These are phyloP conservation scores for Corythoichthys intestinalis DNA, from an alignment of 2,113 vertebrate species.

Conservation along the genomic window DNA sequence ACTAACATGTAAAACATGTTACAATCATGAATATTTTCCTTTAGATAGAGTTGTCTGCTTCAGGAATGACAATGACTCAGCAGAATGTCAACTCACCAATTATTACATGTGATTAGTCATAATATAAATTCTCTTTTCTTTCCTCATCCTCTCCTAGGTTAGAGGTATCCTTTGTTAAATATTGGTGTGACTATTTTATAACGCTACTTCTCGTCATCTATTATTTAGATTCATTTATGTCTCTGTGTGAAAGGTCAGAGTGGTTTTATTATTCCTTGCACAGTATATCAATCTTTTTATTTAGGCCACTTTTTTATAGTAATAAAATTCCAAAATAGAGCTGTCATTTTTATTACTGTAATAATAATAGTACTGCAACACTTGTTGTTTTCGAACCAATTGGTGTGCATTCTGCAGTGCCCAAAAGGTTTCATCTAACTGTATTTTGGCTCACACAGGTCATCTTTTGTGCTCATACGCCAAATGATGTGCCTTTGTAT, in stretches of 20 bases:
- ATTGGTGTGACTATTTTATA: too few relatives aligned
- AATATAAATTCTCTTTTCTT: too few relatives aligned
- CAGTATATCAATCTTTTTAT: neutral
- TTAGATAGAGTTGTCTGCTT: too few relatives aligned
- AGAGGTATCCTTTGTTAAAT: too few relatives aligned
- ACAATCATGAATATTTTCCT: too few relatives aligned
- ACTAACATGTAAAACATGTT: too few relatives aligned
- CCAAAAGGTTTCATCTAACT: constrained; percentile 2
- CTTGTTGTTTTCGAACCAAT: neutral
- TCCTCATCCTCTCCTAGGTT: too few relatives aligned
- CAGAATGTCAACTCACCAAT: too few relatives aligned
- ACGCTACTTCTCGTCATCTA: too few relatives aligned
- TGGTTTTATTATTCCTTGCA: constrained; percentile 1
- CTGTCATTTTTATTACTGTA: neutral
- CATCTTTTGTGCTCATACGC: neutral
- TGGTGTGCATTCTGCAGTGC: neutral
- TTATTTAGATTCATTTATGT: too few relatives aligned
- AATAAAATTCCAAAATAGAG: neutral
- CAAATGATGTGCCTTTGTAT: constrained; percentile 15
- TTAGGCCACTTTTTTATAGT: neutral
- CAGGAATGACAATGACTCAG: too few relatives aligned
- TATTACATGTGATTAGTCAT: too few relatives aligned
- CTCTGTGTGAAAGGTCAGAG: neutral
- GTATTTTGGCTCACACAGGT: constrained; percentile 3
- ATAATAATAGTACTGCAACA: neutral